Evolutionary conservation across 2,888 invertebrate species (phyloP), one percentile per base, ranked within the genome.

Genomic region (Acronicta aceris): DNA sequence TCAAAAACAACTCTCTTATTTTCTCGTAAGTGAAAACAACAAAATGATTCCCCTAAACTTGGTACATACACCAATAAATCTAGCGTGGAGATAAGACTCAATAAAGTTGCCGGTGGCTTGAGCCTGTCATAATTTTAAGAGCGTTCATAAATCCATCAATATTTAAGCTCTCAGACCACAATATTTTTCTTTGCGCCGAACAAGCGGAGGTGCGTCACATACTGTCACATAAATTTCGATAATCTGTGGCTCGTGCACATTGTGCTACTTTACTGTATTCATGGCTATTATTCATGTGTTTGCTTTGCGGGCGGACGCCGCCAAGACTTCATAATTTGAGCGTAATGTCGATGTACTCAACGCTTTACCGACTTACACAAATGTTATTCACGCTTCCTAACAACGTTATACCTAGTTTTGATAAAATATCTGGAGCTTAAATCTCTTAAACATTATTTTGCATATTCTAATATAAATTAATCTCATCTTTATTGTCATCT

Each of bases 91-190:
- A 90, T 89, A 88, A 89, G 88, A 88, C 91, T 92, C 91, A 91
- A 92, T 89, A 91, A 93, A 91, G 89, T 88, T 89, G 83, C 85
- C 85, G 82, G 87, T 89, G 83, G 90, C 85, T 86, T 78, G 62
- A 65, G 83, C 62, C 86, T 91, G 92, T 92, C 92, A 92, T 93
- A 91, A 90, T 91, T 92, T 92, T 89, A 90, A 91, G 90, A 90
- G 85, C 87, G 87, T 87, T 88, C 92, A 93, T 94, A 94, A 94
- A 94, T 94, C 94, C 90, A 91, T 94, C 94, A 94, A 90, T 93
- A 88, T 87, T 90, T 90, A 93, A 93, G 93, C 93, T 92, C 85
- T 88, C 76, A 82, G 85, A 81, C 88, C 90, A 88, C 89, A 89
- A 89, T 93, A 90, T 92, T 92, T 91, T 93, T 91, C 91, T 90